Percentiles rank a stretch among this genome's conserved stretches.
Evolutionary conservation across 2,888 invertebrate species (phyloP).

Genomic region (Drosophila infuscata): DNA sequence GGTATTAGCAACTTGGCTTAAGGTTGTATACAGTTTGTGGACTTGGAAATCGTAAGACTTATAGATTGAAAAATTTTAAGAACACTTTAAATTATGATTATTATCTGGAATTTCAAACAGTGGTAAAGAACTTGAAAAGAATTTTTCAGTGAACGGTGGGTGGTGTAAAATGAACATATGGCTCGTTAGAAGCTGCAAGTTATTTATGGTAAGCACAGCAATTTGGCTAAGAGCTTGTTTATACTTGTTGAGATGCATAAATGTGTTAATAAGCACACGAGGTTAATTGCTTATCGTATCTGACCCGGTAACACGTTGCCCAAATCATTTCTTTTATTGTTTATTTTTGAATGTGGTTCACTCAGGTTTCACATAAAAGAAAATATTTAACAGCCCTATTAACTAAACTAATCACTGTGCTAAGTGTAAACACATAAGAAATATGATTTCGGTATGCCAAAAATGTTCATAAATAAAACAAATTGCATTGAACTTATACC

Average conservation of each 20-base stretch:
- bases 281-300: constrained; percentile 38
- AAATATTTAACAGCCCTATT: constrained; percentile 44
- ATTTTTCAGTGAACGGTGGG: constrained; percentile 33
- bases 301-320: constrained; percentile 20
- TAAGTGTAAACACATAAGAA: constrained; percentile 61
- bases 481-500: constrained; percentile 24
- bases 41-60: neutral
- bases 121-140: constrained; percentile 24
- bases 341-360: constrained; percentile 67
- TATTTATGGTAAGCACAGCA: constrained; percentile 14
- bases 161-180: constrained; percentile 61
- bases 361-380: constrained; percentile 72
- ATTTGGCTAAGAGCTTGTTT: constrained; percentile 38
- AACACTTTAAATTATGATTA: constrained; percentile 45
- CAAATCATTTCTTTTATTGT: constrained; percentile 46
- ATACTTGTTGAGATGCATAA: constrained; percentile 37
- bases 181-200: constrained; percentile 38
- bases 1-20: neutral
- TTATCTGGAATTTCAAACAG: constrained; percentile 20
- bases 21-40: neutral
- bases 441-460: constrained; percentile 50
- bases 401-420: constrained; percentile 51
- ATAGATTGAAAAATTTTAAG: constrained; percentile 2
- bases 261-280: constrained; percentile 54
- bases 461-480: constrained; percentile 32